Conservation (phyloP, 2,888 invertebrate genomes). For the Tanytarsus gracilentus region DNA sequence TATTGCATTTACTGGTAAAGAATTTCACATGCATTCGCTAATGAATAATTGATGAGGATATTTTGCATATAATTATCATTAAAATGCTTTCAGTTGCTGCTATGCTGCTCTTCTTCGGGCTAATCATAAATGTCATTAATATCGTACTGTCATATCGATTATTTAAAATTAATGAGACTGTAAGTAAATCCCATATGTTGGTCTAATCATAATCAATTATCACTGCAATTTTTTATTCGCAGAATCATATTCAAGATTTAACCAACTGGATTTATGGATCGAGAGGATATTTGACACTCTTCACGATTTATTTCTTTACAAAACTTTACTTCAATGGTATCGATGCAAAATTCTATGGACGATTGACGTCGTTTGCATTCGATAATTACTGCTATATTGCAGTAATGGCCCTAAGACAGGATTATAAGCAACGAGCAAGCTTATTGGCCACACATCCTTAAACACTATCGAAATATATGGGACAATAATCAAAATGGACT, state of each 20-base stretch:
- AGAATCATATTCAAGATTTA: conserved; percentile 24
- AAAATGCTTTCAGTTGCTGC: conserved; percentile 1
- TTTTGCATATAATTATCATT: too few relatives aligned
- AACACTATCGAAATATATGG: not conserved
- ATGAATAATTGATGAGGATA: too few relatives aligned
- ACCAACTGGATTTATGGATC: conserved; percentile 14
- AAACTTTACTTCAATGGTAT: not conserved
- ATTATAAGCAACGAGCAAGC: conserved; percentile 16
- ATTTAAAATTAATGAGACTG: conserved; percentile 20
- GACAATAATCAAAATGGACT: not conserved
- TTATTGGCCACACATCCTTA: not conserved
- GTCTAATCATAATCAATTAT: not conserved
- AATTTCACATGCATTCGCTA: not conserved
- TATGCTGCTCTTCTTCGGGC: conserved; percentile 7
- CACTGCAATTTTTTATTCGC: not conserved
- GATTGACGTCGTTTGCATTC: not conserved
- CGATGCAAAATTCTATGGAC: not conserved
- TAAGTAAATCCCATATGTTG: not conserved
- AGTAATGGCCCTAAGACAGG: conserved; percentile 13
- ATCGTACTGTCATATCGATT: conserved; percentile 24
- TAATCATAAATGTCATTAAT: conserved; percentile 18
- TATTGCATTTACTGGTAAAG: conserved; percentile 6
- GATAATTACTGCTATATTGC: conserved; percentile 11
- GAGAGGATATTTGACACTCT: not conserved
- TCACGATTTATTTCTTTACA: conserved; percentile 12